Evolutionary conservation across 2,888 invertebrate genomes (phyloP), one percentile per base, ranked within the genome.

Genomic region (Diabrotica balteata): DNA sequence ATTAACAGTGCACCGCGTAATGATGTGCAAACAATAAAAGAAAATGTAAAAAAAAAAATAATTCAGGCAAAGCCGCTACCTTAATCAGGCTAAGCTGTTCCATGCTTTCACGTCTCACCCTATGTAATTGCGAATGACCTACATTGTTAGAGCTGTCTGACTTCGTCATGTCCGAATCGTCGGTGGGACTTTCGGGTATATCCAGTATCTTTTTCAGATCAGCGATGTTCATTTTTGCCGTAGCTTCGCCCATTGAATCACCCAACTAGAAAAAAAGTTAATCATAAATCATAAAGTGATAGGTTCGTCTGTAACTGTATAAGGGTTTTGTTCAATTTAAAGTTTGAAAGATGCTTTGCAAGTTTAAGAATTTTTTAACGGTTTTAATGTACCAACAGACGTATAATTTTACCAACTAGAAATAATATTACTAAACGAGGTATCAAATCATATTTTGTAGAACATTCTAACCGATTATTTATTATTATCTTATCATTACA

Each of bases 61-160:
- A 46, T 55, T 17, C n/a, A 60, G 52, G 47, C 44, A 59, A 73
- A 22, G 11, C 51, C 78, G 75, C 80, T 82, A 93, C 92, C 89
- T 96, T 96, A 84, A 97, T 93, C 51, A 97, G 88, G 82, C 96
- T 94, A 85, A 98, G 89, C 82, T 96, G 96, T 84, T 97, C 97
- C 97, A 97, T 97, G 85, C 95, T 95, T 84, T 96, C 94, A 53
- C 95, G 88, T 76, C 95, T 89, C 75, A 95, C 91, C 80, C 94
- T 86, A 75, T 88, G 87, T 74, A 83, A 77, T 71, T 80, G 77
- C 63, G 73, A 60, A 61, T 66, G 62, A 65, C 68, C 69, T 63
- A 68, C 61, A 58, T 70, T 69, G 65, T 74, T 75, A 55, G 74
- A 69, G 8, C 68, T 59, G 42, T 69, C 64, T 7, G 76, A 73